These are phyloP conservation scores for Meghimatium bilineatum DNA, from an alignment of 2,888 invertebrate species.

Conservation along the genomic window DNA sequence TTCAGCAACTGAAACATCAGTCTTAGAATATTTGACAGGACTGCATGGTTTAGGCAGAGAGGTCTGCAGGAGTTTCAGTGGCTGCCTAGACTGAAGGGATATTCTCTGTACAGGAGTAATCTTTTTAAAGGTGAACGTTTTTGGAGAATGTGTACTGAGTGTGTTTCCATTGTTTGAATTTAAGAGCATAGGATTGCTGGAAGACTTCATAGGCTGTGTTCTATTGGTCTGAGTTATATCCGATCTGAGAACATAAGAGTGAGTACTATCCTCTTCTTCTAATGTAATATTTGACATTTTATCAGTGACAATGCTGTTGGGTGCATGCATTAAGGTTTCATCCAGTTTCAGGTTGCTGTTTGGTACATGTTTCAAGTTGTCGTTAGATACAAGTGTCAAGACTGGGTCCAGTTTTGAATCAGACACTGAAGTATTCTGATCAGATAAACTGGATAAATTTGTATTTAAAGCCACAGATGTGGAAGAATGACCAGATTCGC, in stretches of 20 bases:
- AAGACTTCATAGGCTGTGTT: neutral
- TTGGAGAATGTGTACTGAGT: neutral
- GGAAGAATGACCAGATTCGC: neutral
- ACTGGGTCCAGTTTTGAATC: neutral
- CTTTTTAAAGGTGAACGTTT: slow-evolving; percentile 19
- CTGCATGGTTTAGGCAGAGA: neutral
- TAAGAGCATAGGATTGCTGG: neutral
- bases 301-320: neutral
- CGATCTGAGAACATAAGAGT: neutral
- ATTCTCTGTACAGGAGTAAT: neutral
- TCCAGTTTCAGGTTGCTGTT: too few species aligned
- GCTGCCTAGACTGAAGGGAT: neutral
- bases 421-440: neutral
- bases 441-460: neutral
- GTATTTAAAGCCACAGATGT: neutral
- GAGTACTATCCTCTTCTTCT: neutral
- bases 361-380: neutral
- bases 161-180: neutral
- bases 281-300: neutral
- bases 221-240: neutral
- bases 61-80: neutral
- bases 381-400: neutral
- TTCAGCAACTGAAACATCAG: neutral
- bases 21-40: slow-evolving; percentile 15
- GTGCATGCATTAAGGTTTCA: neutral